These are phyloP conservation scores for Rhegmatorhina hoffmannsi DNA, from an alignment of 2,113 vertebrate genomes.

Conservation along the genomic window DNA sequence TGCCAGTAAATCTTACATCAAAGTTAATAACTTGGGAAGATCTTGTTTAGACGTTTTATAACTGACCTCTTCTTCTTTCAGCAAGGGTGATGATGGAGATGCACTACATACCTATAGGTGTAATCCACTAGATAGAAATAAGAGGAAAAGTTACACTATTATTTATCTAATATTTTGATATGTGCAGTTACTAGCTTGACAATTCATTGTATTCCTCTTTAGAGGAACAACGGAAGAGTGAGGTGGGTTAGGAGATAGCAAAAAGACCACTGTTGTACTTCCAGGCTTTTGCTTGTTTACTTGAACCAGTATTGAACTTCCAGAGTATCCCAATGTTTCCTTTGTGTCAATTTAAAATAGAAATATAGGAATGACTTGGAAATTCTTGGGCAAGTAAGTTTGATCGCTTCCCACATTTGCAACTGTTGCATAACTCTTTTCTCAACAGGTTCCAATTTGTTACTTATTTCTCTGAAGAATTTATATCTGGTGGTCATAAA, in stretches of 20 bases:
- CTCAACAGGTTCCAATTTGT: neutral
- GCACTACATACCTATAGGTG: neutral
- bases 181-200: neutral
- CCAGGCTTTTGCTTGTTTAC: neutral
- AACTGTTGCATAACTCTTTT: neutral
- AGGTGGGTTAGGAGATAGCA: rapidly evolving
- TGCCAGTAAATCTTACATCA: neutral
- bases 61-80: neutral
- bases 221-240: neutral
- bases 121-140: neutral
- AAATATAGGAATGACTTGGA: neutral
- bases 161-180: neutral
- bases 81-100: neutral
- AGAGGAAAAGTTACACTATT: neutral
- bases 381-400: neutral
- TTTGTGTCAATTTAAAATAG: neutral
- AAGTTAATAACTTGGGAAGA: neutral
- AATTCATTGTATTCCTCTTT: neutral
- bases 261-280: neutral
- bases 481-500: neutral
- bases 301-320: neutral
- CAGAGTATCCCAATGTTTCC: neutral
- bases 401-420: neutral
- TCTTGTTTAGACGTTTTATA: neutral
- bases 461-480: neutral